Conservation (phyloP, 2,113 vertebrate species). For the Hylia prasina region DNA sequence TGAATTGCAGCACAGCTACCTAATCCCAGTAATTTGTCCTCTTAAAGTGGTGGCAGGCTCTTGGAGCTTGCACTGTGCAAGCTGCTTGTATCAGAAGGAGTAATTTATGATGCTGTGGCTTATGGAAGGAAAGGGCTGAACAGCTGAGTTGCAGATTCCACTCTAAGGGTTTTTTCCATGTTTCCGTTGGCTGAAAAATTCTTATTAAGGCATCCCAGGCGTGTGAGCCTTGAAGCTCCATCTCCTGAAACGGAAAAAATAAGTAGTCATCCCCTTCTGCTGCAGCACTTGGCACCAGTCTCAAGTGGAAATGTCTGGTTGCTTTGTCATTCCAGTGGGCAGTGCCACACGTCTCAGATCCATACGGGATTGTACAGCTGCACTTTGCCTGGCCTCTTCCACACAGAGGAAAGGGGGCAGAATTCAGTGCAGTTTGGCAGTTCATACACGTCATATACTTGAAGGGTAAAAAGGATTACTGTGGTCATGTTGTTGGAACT, state of each 20-base stretch:
- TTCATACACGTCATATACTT: neutral
- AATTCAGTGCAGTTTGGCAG: neutral
- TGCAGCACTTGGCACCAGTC: conserved; percentile 37
- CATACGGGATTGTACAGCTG: neutral
- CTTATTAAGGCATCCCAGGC: conserved; percentile 15
- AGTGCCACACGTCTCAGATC: neutral
- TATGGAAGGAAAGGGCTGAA: neutral
- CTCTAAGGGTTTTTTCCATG: neutral
- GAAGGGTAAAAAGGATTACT: neutral
- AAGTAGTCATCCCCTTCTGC: conserved; percentile 7
- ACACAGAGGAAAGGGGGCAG: neutral
- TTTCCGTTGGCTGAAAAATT: neutral
- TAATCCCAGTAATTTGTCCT: neutral
- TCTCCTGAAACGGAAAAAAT: conserved; percentile 7
- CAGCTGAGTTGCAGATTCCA: conserved; percentile 3
- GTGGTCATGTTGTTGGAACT: neutral
- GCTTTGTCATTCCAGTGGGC: conserved; percentile 52
- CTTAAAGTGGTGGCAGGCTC: neutral
- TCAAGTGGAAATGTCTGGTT: conserved; percentile 28
- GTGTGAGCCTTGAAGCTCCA: neutral
- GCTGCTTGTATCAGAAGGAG: neutral
- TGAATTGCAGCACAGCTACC: neutral
- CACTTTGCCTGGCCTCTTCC: neutral
- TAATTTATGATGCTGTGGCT: neutral
- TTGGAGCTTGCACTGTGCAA: neutral